Base-by-base conservation (phyloP, 64 coral and sea anemone genomes). In the Trachythela sp. region DNA sequence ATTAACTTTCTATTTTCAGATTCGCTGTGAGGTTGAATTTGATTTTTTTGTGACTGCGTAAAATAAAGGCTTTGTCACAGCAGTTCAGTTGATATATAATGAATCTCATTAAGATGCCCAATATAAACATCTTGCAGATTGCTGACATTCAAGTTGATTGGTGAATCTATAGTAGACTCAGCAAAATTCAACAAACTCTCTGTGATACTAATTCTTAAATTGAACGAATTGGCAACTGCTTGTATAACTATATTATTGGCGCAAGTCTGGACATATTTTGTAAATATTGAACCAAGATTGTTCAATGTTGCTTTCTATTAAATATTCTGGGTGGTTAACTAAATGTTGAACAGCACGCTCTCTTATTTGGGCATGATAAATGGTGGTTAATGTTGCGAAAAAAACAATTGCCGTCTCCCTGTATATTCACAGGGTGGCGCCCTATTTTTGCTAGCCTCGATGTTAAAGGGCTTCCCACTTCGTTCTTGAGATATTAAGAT, bases 301-400 rank as follows among this genome's bases (percentile, higher is more conserved):
- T 52, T 89, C 83, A 84, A 58, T 85, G 71, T 89, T 92, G 29
- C 91, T 92, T 26, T 89, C 91, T 85, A 86, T 92, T 24, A 89
- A 92, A 14, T 39, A 15, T 67, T 89, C 77, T 48, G 91, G 86
- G 51, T 88, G 48, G 87, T 26, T 64, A 64, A 89, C 4, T 71
- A 92, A 76, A 85, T 89, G 40, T 77, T 92, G 75, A 68, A 88
- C 24, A 43, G 48, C 86, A 45, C 40, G 75, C 9, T 20, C 60
- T 8, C 91, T 76, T 18, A 85, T 29, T 88, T 85, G 43, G 20
- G 56, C 42, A 85, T 92, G 87, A 38, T 85, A 39, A 48, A 8
- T 92, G 91, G 68, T 92, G 80, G 64, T 72, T 85, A 26, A 92
- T 58, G 85, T 36, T 22, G 38, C 60, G 50, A 33, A 92, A 89